Evolutionary conservation across 2,888 invertebrate genomes (phyloP), one percentile per base, ranked within the genome.

Genomic region (Stenotaenia linearis): DNA sequence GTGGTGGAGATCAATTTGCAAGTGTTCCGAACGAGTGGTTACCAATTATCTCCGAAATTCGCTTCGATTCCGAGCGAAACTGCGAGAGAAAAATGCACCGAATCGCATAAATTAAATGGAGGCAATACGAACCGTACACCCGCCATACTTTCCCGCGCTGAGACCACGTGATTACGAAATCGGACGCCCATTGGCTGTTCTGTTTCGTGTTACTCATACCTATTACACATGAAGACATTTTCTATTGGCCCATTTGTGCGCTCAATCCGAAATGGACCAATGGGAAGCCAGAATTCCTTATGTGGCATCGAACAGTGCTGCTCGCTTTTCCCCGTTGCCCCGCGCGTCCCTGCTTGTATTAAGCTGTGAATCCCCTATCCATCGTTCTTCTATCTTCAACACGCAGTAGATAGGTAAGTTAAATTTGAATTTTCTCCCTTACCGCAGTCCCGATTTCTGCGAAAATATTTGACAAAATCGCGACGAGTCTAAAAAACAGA

Each of bases 161-260:
- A 5, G 18, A 37, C 23, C 32, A 76, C 18, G 35, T 76, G 77
- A 76, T 35, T 10, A 61, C 4, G 30, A 75, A 3, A 1, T 35
- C n/a, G 9, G 3, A 3, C 6, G 18, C 3, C 30, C 12, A 78
- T 69, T 78, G 69, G 78, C 32, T 35, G 23, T 37, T 35, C 21
- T 25, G 74, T 21, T 74, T 78, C 61, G 23, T 18, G 5, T 30
- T 30, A 69, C 28, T 30, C 61, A 15, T 61, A 35, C 78, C 78
- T 30, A 25, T 32, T 78, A 32, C 61, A 30, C 1, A 15, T 15
- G 1, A n/a, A 4, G 0, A 9, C 21, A 25, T 12, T 77, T 76
- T 82, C 81, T 56, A 85, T 85, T 85, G 85, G 85, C 80, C 80
- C 30, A 80, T 80, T 81, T 82, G 80, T 82, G 83, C 83, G 83